Evolutionary conservation across 2,113 vertebrate species (phyloP).

Genomic region (Felis chaus): DNA sequence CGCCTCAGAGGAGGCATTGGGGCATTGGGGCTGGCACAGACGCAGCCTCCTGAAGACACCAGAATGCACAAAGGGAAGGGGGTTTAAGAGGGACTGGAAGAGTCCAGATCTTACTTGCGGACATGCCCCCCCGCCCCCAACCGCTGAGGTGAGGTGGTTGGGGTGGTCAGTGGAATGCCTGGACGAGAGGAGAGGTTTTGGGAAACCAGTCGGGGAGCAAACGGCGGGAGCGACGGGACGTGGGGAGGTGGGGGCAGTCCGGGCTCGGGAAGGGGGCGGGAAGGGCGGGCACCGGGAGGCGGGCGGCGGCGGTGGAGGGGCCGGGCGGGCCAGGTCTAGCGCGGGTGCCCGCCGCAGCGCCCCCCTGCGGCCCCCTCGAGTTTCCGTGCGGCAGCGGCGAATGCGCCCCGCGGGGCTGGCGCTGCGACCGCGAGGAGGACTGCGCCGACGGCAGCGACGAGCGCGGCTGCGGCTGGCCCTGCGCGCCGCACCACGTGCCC

Average conservation of each 20-base stretch:
- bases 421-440: slow-evolving; percentile 92
- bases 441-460: slow-evolving; percentile 90
- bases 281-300: no score
- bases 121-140: no score
- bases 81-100: background rate
- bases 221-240: background rate
- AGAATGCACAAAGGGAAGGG: background rate
- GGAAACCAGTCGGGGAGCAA: background rate
- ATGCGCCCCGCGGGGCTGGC: slow-evolving; percentile 91
- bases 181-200: background rate
- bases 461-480: slow-evolving; percentile 83
- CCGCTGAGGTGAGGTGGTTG: background rate
- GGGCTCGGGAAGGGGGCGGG: background rate
- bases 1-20: background rate
- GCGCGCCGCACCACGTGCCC: slow-evolving; percentile 83
- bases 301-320: accelerated
- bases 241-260: background rate
- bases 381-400: slow-evolving; percentile 87
- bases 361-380: slow-evolving; percentile 85
- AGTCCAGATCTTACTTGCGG: background rate
- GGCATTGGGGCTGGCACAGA: background rate
- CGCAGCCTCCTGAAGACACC: background rate
- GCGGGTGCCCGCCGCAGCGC: background rate
- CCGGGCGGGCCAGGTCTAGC: background rate
- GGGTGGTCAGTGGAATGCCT: background rate